These are phyloP conservation scores for Seladonia tumulorum DNA, from an alignment of 2,888 invertebrate genomes.

Conservation along the genomic window DNA sequence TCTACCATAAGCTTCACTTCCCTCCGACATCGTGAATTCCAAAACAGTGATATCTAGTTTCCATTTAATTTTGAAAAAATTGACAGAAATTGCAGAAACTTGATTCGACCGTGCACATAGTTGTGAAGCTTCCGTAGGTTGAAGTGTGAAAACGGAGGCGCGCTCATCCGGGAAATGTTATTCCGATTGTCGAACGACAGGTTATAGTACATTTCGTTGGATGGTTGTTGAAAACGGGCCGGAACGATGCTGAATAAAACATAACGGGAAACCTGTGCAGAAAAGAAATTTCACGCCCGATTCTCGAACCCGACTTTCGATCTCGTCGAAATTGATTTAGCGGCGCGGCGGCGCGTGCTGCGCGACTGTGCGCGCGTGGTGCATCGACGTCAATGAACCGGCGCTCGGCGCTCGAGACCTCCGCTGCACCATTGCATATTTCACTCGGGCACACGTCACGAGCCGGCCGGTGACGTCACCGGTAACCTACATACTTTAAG, in stretches of 20 bases:
- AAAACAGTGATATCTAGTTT: too few species aligned
- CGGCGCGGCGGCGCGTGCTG: neutral
- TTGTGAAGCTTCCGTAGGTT: neutral
- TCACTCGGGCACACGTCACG: slow-evolving; percentile 49
- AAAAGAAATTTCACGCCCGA: slow-evolving; percentile 6
- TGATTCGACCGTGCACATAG: neutral
- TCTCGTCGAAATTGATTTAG: slow-evolving; percentile 10
- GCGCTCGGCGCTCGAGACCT: neutral
- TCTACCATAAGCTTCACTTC: too few species aligned
- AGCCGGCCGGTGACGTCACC: slow-evolving; percentile 74
- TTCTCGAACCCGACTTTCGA: neutral
- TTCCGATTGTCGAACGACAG: neutral
- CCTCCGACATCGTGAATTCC: too few species aligned
- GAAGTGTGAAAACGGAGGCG: neutral
- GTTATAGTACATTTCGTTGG: neutral
- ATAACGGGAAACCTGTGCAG: neutral
- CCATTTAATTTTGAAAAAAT: neutral
- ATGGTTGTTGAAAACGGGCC: neutral
- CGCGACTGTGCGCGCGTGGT: neutral
- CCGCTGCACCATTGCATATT: slow-evolving; percentile 46
- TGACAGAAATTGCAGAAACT: neutral
- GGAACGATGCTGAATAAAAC: slow-evolving; percentile 1
- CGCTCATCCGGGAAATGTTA: neutral
- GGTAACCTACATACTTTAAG: slow-evolving; percentile 79
- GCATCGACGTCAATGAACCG: slow-evolving; percentile 44